phyloP scores from a whole-genome alignment of 2,888 invertebrate genomes.

The Branchipolynoe longqiensis region DNA sequence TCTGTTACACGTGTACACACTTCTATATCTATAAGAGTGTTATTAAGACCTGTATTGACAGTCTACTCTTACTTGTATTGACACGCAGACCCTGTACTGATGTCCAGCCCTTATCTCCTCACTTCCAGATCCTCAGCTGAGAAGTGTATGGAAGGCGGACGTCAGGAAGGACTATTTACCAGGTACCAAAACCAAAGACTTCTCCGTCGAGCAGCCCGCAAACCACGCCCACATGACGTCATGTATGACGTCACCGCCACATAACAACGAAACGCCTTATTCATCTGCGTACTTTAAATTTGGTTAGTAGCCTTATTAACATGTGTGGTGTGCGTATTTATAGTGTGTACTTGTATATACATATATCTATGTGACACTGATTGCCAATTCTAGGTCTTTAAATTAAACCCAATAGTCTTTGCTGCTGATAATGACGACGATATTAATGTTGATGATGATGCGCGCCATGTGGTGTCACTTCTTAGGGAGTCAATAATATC shows the following conservation, averaged over 20 bases:
- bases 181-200: slow-evolving; percentile 50
- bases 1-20: no score
- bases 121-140: slow-evolving; percentile 31
- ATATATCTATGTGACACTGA: no score
- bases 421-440: background rate
- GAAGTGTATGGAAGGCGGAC: slow-evolving; percentile 43
- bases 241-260: slow-evolving; percentile 26
- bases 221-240: slow-evolving; percentile 45
- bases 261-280: slow-evolving; percentile 34
- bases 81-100: no score
- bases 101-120: no score
- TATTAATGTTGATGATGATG: background rate
- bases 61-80: no score
- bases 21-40: no score
- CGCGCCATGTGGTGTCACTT: background rate
- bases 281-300: slow-evolving; percentile 26
- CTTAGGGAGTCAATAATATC: no score
- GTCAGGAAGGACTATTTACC: slow-evolving; percentile 46
- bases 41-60: no score
- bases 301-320: slow-evolving; percentile 27
- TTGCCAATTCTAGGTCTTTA: no score
- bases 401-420: no score
- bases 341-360: background rate
- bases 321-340: slow-evolving; percentile 3
- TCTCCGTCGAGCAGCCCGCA: slow-evolving; percentile 26